Evolutionary conservation across 2,888 invertebrate genomes (phyloP).

Genomic region (Thecocarcelia acutangulata): DNA sequence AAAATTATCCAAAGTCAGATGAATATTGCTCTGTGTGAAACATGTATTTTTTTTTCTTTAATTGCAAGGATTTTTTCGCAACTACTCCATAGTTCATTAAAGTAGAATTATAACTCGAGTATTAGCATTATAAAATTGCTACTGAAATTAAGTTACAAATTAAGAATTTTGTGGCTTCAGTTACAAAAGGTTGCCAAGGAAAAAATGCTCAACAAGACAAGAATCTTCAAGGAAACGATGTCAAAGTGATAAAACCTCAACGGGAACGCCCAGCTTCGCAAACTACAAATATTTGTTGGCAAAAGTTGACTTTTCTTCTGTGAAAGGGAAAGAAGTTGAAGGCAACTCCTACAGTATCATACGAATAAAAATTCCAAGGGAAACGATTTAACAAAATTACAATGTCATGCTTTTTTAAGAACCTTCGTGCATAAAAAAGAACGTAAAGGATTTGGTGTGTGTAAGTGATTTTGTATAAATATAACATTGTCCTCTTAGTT

Average conservation of each 20-base stretch:
- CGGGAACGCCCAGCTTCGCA: slow-evolving; percentile 51
- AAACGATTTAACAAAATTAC: slow-evolving; percentile 68
- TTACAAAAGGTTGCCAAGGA: slow-evolving; percentile 11
- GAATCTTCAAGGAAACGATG: slow-evolving; percentile 45
- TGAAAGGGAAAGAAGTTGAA: neutral
- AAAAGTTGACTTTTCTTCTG: slow-evolving; percentile 36
- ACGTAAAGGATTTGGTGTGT: slow-evolving; percentile 23
- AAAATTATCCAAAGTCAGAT: too few species aligned
- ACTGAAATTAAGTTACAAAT: too few species aligned
- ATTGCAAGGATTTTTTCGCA: too few species aligned
- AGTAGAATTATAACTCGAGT: too few species aligned
- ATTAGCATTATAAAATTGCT: too few species aligned
- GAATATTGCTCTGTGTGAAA: too few species aligned
- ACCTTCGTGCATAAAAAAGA: slow-evolving; percentile 21
- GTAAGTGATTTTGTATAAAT: slow-evolving; percentile 8
- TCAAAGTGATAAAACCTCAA: slow-evolving; percentile 57
- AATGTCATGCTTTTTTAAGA: slow-evolving; percentile 60
- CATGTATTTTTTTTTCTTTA: too few species aligned
- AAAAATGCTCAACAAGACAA: neutral
- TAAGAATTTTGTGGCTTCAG: slow-evolving; percentile 56
- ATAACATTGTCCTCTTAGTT: slow-evolving; percentile 34
- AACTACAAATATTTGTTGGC: slow-evolving; percentile 23
- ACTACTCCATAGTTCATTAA: too few species aligned
- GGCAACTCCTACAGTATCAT: slow-evolving; percentile 40
- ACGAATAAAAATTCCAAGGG: slow-evolving; percentile 56